Percentiles rank a stretch among this genome's conserved stretches.
These are phyloP conservation scores for Lethenteron reissneri DNA, from an alignment of 2,113 vertebrate species.

Conservation along the genomic window DNA sequence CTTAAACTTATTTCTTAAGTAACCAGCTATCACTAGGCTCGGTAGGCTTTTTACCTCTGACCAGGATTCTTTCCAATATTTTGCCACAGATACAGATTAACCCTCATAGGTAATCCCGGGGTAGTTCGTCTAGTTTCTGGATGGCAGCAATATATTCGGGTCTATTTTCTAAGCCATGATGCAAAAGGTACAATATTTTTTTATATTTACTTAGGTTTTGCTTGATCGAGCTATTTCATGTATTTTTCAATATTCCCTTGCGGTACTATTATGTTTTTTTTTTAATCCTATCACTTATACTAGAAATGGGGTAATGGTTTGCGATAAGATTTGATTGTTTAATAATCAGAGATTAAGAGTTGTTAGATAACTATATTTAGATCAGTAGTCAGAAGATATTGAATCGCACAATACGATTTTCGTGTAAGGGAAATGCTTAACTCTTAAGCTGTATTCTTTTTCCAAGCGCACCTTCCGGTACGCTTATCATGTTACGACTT, in stretches of 20 bases:
- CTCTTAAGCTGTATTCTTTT: conserved; percentile 14
- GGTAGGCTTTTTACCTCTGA: conserved; percentile 18
- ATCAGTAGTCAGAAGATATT: conserved; percentile 13
- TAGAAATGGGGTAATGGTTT: conserved; percentile 5
- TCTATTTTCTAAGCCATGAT: conserved; percentile 20
- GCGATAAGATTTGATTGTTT: too few relatives aligned
- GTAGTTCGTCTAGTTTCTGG: conserved; percentile 19
- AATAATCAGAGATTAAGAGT: too few relatives aligned
- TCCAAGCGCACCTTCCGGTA: conserved; percentile 22
- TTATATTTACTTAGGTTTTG: conserved; percentile 15
- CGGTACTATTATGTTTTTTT: conserved; percentile 14
- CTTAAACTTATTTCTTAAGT: conserved; percentile 12
- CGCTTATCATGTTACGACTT: conserved; percentile 23
- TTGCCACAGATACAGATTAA: conserved; percentile 21
- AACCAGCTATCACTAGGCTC: conserved; percentile 20
- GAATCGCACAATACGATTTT: conserved; percentile 16
- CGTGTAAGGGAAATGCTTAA: conserved; percentile 19
- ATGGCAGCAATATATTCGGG: conserved; percentile 8
- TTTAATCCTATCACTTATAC: conserved; percentile 17
- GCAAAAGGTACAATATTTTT: conserved; percentile 19
- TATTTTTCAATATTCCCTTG: conserved; percentile 22
- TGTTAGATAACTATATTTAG: too few relatives aligned
- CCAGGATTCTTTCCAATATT: conserved; percentile 18
- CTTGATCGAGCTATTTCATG: conserved; percentile 17
- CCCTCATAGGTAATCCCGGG: conserved; percentile 16